Conservation (phyloP, 1,140 invertebrate species). For the Lepidurus packardi region DNA sequence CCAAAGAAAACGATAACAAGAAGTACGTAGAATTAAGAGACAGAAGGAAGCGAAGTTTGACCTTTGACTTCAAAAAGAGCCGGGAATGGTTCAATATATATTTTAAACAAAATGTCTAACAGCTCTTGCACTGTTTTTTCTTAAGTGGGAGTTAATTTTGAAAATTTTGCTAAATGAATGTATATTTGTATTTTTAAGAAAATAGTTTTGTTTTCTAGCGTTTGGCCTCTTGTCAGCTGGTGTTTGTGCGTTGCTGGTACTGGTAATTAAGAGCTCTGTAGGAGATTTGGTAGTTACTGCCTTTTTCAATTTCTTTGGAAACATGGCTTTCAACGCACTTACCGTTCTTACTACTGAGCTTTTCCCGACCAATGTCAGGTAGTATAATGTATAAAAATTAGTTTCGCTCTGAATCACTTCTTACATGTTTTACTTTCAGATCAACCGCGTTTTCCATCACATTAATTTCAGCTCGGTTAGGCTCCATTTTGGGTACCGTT, state of each 20-base stretch:
- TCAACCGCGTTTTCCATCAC: neutral
- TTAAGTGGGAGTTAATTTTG: too few relatives aligned
- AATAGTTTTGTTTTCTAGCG: neutral
- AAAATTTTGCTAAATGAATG: neutral
- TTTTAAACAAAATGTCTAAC: too few relatives aligned
- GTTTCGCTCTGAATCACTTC: neutral
- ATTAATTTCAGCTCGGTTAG: neutral
- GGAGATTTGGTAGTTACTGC: neutral
- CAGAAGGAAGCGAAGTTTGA: too few relatives aligned
- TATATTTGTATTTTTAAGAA: neutral
- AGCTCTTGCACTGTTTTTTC: too few relatives aligned
- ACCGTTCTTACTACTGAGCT: slow-evolving; percentile 3
- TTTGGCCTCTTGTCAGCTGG: neutral
- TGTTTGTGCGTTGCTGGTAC: neutral
- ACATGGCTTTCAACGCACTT: neutral
- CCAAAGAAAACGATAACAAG: too few relatives aligned
- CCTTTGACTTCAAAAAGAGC: too few relatives aligned
- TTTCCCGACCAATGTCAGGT: neutral
- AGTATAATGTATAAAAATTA: neutral
- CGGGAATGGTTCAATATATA: too few relatives aligned
- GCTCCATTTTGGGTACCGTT: neutral
- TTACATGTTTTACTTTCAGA: neutral
- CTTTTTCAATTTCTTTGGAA: neutral
- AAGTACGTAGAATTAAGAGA: too few relatives aligned
- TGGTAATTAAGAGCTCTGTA: neutral